phyloP scores from a whole-genome alignment of 2,113 vertebrate species.

The Thermophis baileyi region DNA sequence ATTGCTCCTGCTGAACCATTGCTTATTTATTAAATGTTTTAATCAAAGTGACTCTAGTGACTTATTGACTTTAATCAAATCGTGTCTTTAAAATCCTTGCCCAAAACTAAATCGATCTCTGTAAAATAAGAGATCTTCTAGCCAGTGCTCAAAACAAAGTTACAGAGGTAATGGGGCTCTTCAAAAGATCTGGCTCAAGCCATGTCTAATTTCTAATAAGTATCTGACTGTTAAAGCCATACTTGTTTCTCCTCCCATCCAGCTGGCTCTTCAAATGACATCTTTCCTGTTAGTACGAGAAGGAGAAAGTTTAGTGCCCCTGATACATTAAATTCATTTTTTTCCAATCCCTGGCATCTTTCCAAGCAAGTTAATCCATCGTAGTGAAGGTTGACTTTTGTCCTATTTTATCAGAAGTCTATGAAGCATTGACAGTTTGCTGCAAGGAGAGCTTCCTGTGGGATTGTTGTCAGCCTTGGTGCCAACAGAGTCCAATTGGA shows the following conservation, averaged over 20 bases:
- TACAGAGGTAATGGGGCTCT: neutral
- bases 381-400: conserved; percentile 11
- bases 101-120: neutral
- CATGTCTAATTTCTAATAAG: neutral
- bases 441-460: neutral
- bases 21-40: neutral
- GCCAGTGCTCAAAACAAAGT: neutral
- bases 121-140: neutral
- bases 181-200: neutral
- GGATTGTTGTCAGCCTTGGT: neutral
- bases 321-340: neutral
- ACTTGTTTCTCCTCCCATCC: neutral
- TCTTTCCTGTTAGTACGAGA: neutral
- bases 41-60: neutral
- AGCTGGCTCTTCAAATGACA: neutral
- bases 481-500: neutral
- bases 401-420: conserved; percentile 1
- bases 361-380: neutral
- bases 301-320: neutral
- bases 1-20: neutral
- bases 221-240: neutral
- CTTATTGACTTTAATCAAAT: neutral
- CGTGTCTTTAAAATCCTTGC: neutral
- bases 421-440: conserved; percentile 4
- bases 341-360: neutral